Percentiles rank a stretch among this genome's conserved stretches.
Evolutionary conservation across 1,140 invertebrate genomes (phyloP).

Genomic region (Formica exsecta): DNA sequence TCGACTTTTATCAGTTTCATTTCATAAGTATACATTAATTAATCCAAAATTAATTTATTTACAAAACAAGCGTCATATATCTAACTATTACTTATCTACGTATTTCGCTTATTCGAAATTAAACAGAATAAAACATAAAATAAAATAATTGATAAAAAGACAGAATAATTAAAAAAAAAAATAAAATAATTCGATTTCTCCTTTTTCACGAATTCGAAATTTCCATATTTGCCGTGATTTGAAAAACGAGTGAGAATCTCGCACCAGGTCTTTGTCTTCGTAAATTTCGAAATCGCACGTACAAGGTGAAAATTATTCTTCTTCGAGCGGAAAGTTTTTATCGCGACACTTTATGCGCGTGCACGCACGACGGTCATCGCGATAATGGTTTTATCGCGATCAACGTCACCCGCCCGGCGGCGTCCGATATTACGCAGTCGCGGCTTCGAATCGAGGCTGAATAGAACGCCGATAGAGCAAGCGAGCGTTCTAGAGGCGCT

Average conservation of each 20-base stretch:
- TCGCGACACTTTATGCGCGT: conserved; percentile 61
- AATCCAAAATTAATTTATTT: no score
- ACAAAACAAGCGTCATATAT: no score
- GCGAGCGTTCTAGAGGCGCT: neutral
- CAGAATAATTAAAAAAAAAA: neutral
- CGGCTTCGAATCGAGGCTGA: conserved; percentile 32
- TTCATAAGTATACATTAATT: no score
- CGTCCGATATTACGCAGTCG: conserved; percentile 68
- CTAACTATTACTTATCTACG: no score
- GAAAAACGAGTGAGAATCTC: neutral
- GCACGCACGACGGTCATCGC: conserved; percentile 66
- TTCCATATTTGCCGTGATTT: neutral
- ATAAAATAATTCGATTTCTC: neutral
- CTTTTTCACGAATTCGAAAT: no score
- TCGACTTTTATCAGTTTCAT: no score
- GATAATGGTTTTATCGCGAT: conserved; percentile 68
- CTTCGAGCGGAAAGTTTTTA: conserved; percentile 32
- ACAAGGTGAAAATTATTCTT: conserved; percentile 49
- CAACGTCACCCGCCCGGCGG: conserved; percentile 41
- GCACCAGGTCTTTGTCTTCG: neutral
- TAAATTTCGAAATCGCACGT: neutral
- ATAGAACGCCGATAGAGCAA: conserved; percentile 54
- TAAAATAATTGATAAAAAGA: no score
- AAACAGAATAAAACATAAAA: no score
- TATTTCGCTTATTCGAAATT: no score